A percentile compares a stretch with the other conserved stretches of the same genome.
phyloP scores from a whole-genome alignment of 2,888 invertebrate genomes.

The Aphrophora alni region DNA sequence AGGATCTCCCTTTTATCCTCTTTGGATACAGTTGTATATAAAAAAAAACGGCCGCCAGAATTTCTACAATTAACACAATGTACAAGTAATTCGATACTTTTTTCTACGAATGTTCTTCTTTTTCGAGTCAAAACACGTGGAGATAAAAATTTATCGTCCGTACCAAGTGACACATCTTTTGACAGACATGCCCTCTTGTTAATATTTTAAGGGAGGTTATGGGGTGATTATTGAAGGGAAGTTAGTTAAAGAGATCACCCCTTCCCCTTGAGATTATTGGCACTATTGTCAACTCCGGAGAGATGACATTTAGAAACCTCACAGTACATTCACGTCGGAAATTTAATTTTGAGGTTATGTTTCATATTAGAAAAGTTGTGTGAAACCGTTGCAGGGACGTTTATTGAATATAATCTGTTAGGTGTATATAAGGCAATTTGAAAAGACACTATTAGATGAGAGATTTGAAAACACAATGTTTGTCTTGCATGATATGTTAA shows the following conservation, averaged over 20 bases:
- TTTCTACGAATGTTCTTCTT: not conserved
- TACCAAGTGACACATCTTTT: slow-evolving; percentile 9
- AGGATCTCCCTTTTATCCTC: not conserved
- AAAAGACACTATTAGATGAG: too few relatives aligned
- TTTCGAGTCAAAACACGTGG: slow-evolving; percentile 29
- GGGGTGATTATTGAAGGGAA: slow-evolving; percentile 6
- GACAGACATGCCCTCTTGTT: not conserved
- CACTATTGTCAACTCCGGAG: not conserved
- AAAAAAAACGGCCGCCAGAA: not conserved
- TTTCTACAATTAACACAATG: not conserved
- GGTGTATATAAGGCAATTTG: too few relatives aligned
- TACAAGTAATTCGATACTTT: slow-evolving; percentile 3
- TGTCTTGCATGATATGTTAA: too few relatives aligned
- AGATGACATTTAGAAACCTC: not conserved
- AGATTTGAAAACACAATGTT: too few relatives aligned
- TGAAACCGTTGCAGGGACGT: too few relatives aligned
- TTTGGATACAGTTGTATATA: not conserved
- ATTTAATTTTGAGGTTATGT: not conserved
- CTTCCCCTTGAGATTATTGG: not conserved
- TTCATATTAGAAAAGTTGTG: not conserved
- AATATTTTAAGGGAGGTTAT: slow-evolving; percentile 6
- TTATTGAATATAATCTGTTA: too few relatives aligned
- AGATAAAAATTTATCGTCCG: slow-evolving; percentile 34
- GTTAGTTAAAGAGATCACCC: slow-evolving; percentile 6
- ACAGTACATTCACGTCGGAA: not conserved